A percentile compares a stretch with the other conserved stretches of the same genome.
Conservation (phyloP, 2,888 invertebrate genomes). For the Hydropsyche betteni region DNA sequence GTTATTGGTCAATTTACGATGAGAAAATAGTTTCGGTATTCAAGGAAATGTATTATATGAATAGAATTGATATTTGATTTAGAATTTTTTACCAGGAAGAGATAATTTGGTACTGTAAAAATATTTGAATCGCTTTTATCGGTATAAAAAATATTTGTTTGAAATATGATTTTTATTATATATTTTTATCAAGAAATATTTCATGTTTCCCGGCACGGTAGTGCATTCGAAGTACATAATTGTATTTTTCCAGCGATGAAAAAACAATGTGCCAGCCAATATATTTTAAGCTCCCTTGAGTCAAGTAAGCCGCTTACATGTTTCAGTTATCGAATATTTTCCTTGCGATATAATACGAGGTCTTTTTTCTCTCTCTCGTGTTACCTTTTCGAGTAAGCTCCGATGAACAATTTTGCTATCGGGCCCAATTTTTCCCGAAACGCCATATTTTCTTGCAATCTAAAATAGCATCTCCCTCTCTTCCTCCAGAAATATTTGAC, state of each 20-base stretch:
- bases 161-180: no score
- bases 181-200: no score
- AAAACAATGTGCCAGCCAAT: conserved; percentile 29
- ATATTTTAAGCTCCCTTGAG: conserved; percentile 42
- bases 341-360: conserved; percentile 31
- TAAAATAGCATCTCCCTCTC: conserved; percentile 36
- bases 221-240: conserved; percentile 10
- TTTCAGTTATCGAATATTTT: conserved; percentile 49
- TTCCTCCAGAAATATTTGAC: conserved; percentile 42
- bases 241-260: background rate
- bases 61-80: no score
- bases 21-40: no score
- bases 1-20: no score
- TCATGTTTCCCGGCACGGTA: background rate
- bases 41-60: no score
- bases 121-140: no score
- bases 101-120: no score
- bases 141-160: no score
- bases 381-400: conserved; percentile 32
- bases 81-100: no score
- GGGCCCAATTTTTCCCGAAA: conserved; percentile 41
- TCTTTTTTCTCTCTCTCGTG: conserved; percentile 9
- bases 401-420: conserved; percentile 45
- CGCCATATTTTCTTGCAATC: conserved; percentile 38
- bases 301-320: conserved; percentile 46